Base-by-base conservation (phyloP, 2,113 vertebrate species). In the Myiopsitta monachus region DNA sequence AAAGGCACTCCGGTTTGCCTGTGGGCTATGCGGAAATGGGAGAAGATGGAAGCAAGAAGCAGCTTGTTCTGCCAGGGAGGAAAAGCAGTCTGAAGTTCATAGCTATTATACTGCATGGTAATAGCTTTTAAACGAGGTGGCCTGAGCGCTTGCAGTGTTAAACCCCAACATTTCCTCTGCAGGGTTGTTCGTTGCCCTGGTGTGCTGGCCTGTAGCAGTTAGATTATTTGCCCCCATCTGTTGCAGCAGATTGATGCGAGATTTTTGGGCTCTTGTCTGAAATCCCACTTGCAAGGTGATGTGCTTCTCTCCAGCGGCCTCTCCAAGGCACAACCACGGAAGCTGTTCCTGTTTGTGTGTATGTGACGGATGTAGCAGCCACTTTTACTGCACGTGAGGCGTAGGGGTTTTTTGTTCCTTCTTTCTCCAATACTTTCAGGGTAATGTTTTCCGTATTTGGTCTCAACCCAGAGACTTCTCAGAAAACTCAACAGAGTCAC, bases 391-490 rank as follows among this genome's bases (percentile, higher is more conserved):
- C 94, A 92, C 38, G 68, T 96, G 95, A 93, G 81, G 33, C 1
- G 3, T 7, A 6, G 30, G 86, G 68, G 4, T 0, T 66, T 69
- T 75, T 92, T 92, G 70, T 88, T 95, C 81, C 69, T 68, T 82
- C 79, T 82, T 79, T 91, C 92, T 93, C 77, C 57, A 66, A 5
- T 86, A 75, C 86, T 82, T 93, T 95, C 94, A 94, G 86, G 66
- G 94, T 93, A 88, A 96, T 73, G n/a, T 84, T 96, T 97, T 94
- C 92, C 41, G 1, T n/a, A 28, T 68, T 88, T 84, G 66, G 86
- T 76, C 73, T 93, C 81, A 96, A n/a, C 86, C 88, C 92, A 82
- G 92, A 72, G 41, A 92, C 44, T 96, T 93, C 95, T 95, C 83
- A 95, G 90, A 95, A 94, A 91, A 90, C 82, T 33, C 30, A 22